Evolutionary conservation across 2,888 invertebrate genomes (phyloP).

Genomic region (Hirtodrosophila cameraria): DNA sequence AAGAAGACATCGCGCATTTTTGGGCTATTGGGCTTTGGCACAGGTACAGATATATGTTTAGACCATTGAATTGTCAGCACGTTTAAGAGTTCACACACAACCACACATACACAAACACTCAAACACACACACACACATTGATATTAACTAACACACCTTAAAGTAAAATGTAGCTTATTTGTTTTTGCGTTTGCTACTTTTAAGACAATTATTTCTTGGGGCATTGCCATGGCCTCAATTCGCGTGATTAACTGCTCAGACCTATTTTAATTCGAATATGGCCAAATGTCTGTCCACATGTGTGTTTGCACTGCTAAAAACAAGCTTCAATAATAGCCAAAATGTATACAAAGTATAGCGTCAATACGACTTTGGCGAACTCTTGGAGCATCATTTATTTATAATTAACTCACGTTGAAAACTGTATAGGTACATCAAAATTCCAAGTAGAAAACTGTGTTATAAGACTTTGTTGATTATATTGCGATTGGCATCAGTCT

Average conservation of each 20-base stretch:
- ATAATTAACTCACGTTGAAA: too few relatives aligned
- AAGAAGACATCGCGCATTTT: not conserved
- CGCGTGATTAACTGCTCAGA: slow-evolving; percentile 69
- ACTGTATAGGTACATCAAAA: too few relatives aligned
- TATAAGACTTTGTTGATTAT: too few relatives aligned
- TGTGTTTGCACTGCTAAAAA: too few relatives aligned
- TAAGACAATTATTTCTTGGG: slow-evolving; percentile 62
- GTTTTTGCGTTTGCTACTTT: slow-evolving; percentile 53
- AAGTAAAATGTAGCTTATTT: slow-evolving; percentile 50
- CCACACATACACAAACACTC: slow-evolving; percentile 16
- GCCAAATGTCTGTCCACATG: not conserved
- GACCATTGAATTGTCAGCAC: slow-evolving; percentile 33
- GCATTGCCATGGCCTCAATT: slow-evolving; percentile 37
- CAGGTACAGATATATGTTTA: slow-evolving; percentile 6
- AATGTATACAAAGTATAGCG: too few relatives aligned
- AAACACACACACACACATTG: not conserved
- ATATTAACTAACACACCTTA: slow-evolving; percentile 33
- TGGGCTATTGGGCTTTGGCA: not conserved
- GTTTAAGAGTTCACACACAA: too few relatives aligned
- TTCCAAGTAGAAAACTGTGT: too few relatives aligned
- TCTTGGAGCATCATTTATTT: too few relatives aligned
- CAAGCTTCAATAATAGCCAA: too few relatives aligned
- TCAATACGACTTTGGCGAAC: too few relatives aligned
- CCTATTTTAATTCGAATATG: slow-evolving; percentile 31
- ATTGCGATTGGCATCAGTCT: too few relatives aligned